These are phyloP conservation scores for Platygyra sinensis DNA, from an alignment of 64 coral and sea anemone species.

Conservation along the genomic window DNA sequence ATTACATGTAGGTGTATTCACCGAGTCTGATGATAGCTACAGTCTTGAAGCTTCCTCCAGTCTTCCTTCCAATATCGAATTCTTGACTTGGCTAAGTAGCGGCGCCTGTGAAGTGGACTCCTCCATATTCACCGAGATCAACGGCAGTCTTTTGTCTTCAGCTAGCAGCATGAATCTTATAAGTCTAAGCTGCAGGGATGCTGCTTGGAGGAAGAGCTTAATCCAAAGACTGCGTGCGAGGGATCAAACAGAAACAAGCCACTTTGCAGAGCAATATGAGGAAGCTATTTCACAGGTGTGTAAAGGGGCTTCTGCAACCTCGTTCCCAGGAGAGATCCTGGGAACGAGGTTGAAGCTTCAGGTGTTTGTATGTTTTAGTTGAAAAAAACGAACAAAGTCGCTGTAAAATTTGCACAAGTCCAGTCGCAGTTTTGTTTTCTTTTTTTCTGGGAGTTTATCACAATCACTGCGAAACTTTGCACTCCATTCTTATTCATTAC, in stretches of 20 bases:
- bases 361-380: too few relatives aligned
- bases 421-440: too few relatives aligned
- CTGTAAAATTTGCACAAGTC: too few relatives aligned
- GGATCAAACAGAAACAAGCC: conserved; percentile 62
- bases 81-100: conserved; percentile 81
- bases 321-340: too few relatives aligned
- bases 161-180: conserved; percentile 74
- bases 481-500: too few relatives aligned
- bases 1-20: conserved; percentile 1
- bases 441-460: too few relatives aligned
- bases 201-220: conserved; percentile 79
- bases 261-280: conserved; percentile 53
- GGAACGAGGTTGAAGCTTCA: too few relatives aligned
- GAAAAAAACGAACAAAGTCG: too few relatives aligned
- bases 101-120: conserved; percentile 87
- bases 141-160: conserved; percentile 59
- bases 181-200: conserved; percentile 54
- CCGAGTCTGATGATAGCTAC: conserved; percentile 37
- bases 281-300: conserved; percentile 88
- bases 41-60: not conserved
- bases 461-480: too few relatives aligned
- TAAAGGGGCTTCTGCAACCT: not conserved
- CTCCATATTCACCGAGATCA: conserved; percentile 67
- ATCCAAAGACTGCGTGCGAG: conserved; percentile 60
- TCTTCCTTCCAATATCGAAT: conserved; percentile 77